A percentile compares a stretch with the other conserved stretches of the same genome.
phyloP scores from a whole-genome alignment of 1,140 invertebrate species.

The Tyrophagus putrescentiae region DNA sequence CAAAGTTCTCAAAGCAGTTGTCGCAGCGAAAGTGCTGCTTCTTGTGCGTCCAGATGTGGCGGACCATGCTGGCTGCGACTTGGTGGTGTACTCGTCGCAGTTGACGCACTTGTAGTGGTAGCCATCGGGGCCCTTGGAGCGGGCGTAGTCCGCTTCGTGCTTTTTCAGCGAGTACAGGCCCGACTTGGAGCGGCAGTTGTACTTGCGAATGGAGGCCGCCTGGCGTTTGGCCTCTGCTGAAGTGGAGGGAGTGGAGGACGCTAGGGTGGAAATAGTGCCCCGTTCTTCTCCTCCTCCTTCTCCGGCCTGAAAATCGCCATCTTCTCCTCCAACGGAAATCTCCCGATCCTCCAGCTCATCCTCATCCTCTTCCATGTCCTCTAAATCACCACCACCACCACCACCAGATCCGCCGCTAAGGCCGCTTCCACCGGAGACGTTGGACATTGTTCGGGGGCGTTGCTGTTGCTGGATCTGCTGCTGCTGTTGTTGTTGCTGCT shows the following conservation, averaged over 20 bases:
- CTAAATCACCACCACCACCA: not conserved
- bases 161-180: slow-evolving; percentile 14
- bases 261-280: no score
- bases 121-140: not conserved
- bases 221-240: no score
- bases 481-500: not conserved
- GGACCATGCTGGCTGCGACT: slow-evolving; percentile 8
- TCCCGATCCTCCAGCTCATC: not conserved
- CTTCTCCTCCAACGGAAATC: not conserved
- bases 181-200: not conserved
- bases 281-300: no score
- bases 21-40: slow-evolving; percentile 1
- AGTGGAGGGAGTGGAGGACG: no score
- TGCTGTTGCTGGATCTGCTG: not conserved
- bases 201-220: not conserved
- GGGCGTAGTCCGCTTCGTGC: not conserved
- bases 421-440: not conserved
- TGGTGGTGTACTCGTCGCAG: not conserved
- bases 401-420: not conserved
- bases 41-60: slow-evolving; percentile 18
- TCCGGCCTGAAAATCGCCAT: not conserved
- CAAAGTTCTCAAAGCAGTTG: not conserved
- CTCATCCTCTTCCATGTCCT: not conserved
- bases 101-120: not conserved
- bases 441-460: not conserved